Conservation (phyloP, 1,140 invertebrate species). For the Saxidomus purpurata region DNA sequence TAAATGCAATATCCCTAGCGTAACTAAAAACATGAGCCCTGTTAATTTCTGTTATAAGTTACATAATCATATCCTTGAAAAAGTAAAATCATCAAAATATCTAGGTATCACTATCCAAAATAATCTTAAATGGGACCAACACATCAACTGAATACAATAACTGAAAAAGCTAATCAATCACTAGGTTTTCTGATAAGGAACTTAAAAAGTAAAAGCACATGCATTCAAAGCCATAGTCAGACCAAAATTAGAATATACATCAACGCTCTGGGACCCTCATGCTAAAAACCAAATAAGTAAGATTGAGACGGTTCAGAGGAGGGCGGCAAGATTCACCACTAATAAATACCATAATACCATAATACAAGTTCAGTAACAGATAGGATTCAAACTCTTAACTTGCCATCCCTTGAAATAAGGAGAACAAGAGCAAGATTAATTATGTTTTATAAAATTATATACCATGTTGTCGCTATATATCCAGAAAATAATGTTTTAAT, state of each 20-base stretch:
- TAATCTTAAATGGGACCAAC: constrained; percentile 59
- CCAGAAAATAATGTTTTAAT: constrained; percentile 1
- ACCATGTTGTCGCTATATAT: constrained; percentile 16
- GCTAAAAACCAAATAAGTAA: constrained; percentile 12
- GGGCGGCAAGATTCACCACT: constrained; percentile 42
- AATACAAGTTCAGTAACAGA: constrained; percentile 19
- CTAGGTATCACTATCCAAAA: constrained; percentile 25
- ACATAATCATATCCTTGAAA: constrained; percentile 42
- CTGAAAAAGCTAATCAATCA: constrained; percentile 46
- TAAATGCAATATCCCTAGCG: constrained; percentile 40
- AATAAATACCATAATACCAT: constrained; percentile 18
- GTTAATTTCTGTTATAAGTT: constrained; percentile 14
- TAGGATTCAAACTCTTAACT: not conserved
- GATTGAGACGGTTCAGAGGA: constrained; percentile 15
- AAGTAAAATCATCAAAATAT: constrained; percentile 34
- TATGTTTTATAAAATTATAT: constrained; percentile 24
- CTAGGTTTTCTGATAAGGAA: constrained; percentile 32
- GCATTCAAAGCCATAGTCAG: constrained; percentile 15
- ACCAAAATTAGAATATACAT: constrained; percentile 20
- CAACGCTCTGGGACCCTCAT: constrained; percentile 37
- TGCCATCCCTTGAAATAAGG: constrained; percentile 1
- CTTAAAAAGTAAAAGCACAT: constrained; percentile 22
- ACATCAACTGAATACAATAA: constrained; percentile 57
- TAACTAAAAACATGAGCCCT: constrained; percentile 15
- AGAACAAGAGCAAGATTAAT: constrained; percentile 11